phyloP scores from a whole-genome alignment of 2,888 invertebrate genomes.

The Julus scandinavius region DNA sequence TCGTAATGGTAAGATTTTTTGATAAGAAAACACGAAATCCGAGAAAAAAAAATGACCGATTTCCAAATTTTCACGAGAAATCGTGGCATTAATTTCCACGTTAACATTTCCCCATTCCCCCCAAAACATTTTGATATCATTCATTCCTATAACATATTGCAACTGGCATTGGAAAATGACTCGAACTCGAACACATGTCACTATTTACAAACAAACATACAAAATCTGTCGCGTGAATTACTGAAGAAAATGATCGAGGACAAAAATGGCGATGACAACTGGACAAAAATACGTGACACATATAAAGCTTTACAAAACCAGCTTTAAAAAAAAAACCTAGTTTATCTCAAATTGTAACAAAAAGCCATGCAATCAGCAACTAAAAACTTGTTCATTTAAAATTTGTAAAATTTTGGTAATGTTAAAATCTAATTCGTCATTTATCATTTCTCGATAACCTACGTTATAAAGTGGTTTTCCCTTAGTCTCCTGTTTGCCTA shows the following conservation, averaged over 20 bases:
- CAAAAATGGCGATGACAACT: neutral
- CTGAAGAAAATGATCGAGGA: neutral
- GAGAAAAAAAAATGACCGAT: neutral
- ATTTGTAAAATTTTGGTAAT: neutral
- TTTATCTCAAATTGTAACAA: neutral
- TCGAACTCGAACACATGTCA: neutral
- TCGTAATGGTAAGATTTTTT: neutral
- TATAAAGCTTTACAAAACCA: neutral
- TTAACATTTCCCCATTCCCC: neutral
- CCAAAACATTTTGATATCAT: conserved; percentile 9
- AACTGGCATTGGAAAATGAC: conserved; percentile 11
- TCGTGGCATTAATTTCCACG: neutral
- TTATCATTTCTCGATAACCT: too few relatives aligned
- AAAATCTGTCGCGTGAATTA: neutral
- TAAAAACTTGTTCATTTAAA: neutral
- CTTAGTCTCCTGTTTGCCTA: too few relatives aligned
- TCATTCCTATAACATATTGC: conserved; percentile 9
- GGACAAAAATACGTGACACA: neutral
- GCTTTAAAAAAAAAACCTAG: neutral
- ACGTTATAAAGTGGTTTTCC: too few relatives aligned
- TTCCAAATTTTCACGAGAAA: neutral
- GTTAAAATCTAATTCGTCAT: too few relatives aligned
- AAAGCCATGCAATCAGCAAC: neutral
- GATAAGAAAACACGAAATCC: neutral
- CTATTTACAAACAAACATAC: conserved; percentile 5